Conservation (phyloP, 2,113 vertebrate species). For the Dendropsophus ebraccatus region DNA sequence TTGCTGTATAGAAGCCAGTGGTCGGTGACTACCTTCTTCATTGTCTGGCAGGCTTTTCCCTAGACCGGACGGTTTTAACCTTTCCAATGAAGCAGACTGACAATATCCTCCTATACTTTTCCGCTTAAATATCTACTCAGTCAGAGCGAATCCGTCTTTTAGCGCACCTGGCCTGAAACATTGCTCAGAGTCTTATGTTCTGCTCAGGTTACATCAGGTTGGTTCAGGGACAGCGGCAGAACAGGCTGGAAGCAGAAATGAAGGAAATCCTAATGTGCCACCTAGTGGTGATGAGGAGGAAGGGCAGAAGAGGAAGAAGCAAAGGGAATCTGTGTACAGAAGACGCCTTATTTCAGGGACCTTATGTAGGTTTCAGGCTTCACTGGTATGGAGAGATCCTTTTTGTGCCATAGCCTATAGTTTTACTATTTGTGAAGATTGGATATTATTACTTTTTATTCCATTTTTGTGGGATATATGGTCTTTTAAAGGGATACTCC, state of each 20-base stretch:
- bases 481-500: no score
- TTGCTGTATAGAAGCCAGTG: background rate
- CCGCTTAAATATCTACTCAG: background rate
- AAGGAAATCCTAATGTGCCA: background rate
- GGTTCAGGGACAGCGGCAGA: background rate
- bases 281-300: background rate
- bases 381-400: no score
- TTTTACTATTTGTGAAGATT: no score
- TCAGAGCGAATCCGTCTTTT: conserved; percentile 17
- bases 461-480: no score
- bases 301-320: background rate
- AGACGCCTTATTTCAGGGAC: no score
- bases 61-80: background rate
- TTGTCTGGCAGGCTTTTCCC: background rate
- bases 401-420: no score
- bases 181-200: conserved; percentile 25
- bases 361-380: no score
- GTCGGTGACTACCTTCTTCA: background rate
- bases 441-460: no score
- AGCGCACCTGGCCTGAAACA: conserved; percentile 24
- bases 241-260: background rate
- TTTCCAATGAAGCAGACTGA: background rate
- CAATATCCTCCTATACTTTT: background rate
- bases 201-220: conserved; percentile 14
- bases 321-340: no score